Conservation (phyloP, 2,888 invertebrate genomes). For the Diloba caeruleocephala region DNA sequence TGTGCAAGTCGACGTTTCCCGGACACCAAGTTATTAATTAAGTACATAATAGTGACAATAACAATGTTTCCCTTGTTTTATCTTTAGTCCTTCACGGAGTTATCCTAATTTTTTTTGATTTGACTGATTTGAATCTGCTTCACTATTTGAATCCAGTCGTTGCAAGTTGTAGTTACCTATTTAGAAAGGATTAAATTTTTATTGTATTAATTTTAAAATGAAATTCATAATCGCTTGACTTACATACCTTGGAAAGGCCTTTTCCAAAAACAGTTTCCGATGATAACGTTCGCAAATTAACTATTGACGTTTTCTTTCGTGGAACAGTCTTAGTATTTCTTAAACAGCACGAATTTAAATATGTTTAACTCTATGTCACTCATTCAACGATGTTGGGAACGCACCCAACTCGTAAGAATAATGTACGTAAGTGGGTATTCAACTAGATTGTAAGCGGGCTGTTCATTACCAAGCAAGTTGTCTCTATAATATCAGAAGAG, state of each 20-base stretch:
- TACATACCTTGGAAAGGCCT: background rate
- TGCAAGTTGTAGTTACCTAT: too few relatives aligned
- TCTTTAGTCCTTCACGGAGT: conserved; percentile 33
- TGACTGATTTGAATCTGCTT: too few relatives aligned
- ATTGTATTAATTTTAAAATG: too few relatives aligned
- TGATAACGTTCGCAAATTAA: background rate
- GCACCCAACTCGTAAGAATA: conserved; percentile 47
- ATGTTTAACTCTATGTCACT: too few relatives aligned
- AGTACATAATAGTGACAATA: conserved; percentile 63
- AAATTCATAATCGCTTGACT: too few relatives aligned
- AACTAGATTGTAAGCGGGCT: conserved; percentile 58
- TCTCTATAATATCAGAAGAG: conserved; percentile 60
- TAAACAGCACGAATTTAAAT: too few relatives aligned
- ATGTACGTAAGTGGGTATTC: conserved; percentile 58
- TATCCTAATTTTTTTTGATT: conserved; percentile 24
- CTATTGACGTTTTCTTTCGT: background rate
- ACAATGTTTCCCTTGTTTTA: conserved; percentile 51
- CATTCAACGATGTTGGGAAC: conserved; percentile 40
- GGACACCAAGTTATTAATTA: conserved; percentile 74
- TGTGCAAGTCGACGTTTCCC: conserved; percentile 69
- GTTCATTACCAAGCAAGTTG: conserved; percentile 68
- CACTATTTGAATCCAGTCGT: too few relatives aligned
- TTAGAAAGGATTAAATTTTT: too few relatives aligned
- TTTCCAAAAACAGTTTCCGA: background rate
- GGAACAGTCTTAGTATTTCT: conserved; percentile 2